Evolutionary conservation across 2,888 invertebrate species (phyloP).

Genomic region (Hemistola chrysoprasaria): DNA sequence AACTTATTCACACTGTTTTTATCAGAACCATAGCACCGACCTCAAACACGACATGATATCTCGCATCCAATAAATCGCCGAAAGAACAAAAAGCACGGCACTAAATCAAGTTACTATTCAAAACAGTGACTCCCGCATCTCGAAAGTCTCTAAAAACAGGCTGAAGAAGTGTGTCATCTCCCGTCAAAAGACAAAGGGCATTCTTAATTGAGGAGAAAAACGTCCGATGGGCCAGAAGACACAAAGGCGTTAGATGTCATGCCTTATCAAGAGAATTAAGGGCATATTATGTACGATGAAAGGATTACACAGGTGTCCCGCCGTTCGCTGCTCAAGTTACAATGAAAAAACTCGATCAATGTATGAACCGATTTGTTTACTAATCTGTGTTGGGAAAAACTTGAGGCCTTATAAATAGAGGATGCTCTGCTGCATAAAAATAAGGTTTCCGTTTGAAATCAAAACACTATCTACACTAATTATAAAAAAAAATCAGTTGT

Average conservation of each 20-base stretch:
- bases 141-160: conserved; percentile 38
- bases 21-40: conserved; percentile 42
- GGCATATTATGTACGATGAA: conserved; percentile 75
- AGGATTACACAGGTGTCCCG: conserved; percentile 80
- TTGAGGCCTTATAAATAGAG: not conserved
- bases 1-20: conserved; percentile 37
- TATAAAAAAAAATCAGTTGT: no score
- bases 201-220: conserved; percentile 73
- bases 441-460: no score
- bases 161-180: conserved; percentile 70
- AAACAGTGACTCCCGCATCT: conserved; percentile 60
- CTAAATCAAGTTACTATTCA: conserved; percentile 77
- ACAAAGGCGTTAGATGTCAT: conserved; percentile 78
- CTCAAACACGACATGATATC: conserved; percentile 48
- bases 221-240: conserved; percentile 39
- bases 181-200: conserved; percentile 67
- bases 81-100: conserved; percentile 61
- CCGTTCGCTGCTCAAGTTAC: conserved; percentile 39
- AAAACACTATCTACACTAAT: no score
- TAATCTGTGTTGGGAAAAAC: conserved; percentile 20
- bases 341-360: conserved; percentile 39
- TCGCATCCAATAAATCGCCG: conserved; percentile 63
- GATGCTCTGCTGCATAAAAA: no score
- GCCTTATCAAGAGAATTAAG: conserved; percentile 79
- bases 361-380: conserved; percentile 41